Evolutionary conservation across 2,113 vertebrate genomes (phyloP).

Genomic region (Pangasianodon hypophthalmus): DNA sequence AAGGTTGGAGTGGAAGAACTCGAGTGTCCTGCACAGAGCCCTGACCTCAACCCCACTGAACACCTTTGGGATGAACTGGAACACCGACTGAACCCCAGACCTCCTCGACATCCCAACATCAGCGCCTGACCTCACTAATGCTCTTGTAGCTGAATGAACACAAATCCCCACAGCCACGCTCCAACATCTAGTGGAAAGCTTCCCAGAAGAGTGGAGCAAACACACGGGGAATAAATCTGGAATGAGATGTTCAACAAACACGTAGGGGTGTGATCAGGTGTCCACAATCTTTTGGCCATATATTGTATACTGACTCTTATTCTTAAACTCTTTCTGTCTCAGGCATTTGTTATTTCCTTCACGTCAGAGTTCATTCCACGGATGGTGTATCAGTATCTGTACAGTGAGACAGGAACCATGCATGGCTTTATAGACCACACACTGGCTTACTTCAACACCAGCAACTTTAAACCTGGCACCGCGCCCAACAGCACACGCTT

Average conservation of each 20-base stretch:
- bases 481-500: conserved; percentile 83
- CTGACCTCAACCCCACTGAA: neutral
- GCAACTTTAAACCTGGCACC: conserved; percentile 85
- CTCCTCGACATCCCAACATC: neutral
- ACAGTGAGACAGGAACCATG: conserved; percentile 89
- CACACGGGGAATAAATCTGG: neutral
- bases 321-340: conserved; percentile 12
- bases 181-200: neutral
- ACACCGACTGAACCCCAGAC: no score
- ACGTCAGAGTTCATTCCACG: conserved; percentile 97
- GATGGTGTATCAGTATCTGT: conserved; percentile 92
- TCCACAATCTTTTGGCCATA: neutral
- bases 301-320: neutral
- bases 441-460: conserved; percentile 93
- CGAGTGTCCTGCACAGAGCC: neutral
- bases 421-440: conserved; percentile 94
- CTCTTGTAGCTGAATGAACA: neutral
- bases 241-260: neutral
- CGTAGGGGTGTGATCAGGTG: neutral
- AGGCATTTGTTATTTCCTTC: conserved; percentile 97
- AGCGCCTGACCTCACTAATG: neutral
- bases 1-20: neutral
- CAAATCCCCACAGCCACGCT: neutral
- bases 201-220: neutral
- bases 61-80: no score